A percentile compares a stretch with the other conserved stretches of the same genome.
Conservation (phyloP, 1,140 invertebrate genomes). For the Diabrotica undecimpunctata region DNA sequence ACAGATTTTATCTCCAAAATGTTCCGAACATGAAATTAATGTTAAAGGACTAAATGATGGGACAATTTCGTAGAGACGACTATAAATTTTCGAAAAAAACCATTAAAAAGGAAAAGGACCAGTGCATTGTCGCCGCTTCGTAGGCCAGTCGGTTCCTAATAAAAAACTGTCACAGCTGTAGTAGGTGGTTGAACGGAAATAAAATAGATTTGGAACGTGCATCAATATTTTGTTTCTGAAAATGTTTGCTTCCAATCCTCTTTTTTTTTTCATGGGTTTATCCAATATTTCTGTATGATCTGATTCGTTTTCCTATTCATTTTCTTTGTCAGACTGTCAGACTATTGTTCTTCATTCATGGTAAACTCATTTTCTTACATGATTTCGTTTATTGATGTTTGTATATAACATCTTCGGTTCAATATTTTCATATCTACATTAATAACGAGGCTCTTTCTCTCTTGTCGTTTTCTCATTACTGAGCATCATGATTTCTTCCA, state of each 20-base stretch:
- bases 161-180: neutral
- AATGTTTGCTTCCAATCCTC: neutral
- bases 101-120: constrained; percentile 16
- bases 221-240: neutral
- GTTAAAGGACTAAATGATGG: constrained; percentile 33
- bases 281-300: too few species aligned
- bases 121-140: neutral
- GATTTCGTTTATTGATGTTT: too few species aligned
- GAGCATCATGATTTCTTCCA: too few species aligned
- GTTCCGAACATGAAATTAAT: constrained; percentile 32
- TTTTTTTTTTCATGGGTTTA: too few species aligned
- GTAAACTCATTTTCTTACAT: too few species aligned
- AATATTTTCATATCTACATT: too few species aligned
- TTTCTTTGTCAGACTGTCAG: too few species aligned
- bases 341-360: too few species aligned
- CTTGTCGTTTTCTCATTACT: too few species aligned
- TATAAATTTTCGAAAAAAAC: constrained; percentile 30
- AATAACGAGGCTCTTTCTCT: too few species aligned
- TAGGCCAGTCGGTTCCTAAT: neutral
- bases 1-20: constrained; percentile 28
- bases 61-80: constrained; percentile 30
- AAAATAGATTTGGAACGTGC: neutral
- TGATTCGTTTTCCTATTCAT: too few species aligned
- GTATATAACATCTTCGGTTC: too few species aligned
- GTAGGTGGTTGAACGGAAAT: neutral